Evolutionary conservation across 2,888 invertebrate species (phyloP).

Genomic region (Drosophila koepferae): DNA sequence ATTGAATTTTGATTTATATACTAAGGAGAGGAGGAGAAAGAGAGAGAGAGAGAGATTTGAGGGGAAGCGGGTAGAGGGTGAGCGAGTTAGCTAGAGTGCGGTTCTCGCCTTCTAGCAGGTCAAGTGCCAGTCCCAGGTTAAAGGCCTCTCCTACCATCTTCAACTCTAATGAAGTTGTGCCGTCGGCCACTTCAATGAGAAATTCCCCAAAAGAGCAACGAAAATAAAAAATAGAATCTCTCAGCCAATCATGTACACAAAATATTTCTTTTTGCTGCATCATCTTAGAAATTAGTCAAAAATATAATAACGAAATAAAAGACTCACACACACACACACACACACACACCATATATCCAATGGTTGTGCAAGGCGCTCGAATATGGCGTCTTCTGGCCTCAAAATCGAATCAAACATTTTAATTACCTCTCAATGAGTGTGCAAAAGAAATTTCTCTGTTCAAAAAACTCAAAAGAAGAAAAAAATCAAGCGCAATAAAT

Average conservation of each 20-base stretch:
- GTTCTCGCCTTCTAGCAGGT: conserved; percentile 16
- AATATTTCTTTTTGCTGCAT: conserved; percentile 48
- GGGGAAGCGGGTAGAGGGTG: not conserved
- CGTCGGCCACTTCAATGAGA: conserved; percentile 70
- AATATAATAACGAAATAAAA: conserved; percentile 34
- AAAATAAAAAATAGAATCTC: conserved; percentile 17
- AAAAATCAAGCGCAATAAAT: conserved; percentile 26
- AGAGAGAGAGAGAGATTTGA: not conserved
- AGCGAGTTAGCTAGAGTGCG: not conserved
- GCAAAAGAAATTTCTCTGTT: conserved; percentile 72
- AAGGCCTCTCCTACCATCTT: conserved; percentile 49
- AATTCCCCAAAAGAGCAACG: conserved; percentile 13
- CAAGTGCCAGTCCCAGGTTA: conserved; percentile 64
- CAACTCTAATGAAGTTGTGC: conserved; percentile 72
- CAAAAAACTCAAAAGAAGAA: not conserved
- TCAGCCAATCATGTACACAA: conserved; percentile 70
- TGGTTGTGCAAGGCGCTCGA: conserved; percentile 41
- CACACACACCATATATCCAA: conserved; percentile 14
- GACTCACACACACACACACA: conserved; percentile 16
- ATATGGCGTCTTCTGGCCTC: conserved; percentile 64
- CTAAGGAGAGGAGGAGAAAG: conserved; percentile 1
- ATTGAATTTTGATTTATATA: conserved; percentile 83
- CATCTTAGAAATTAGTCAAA: conserved; percentile 74
- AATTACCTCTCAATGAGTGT: conserved; percentile 84
- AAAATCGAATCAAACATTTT: conserved; percentile 79